phyloP scores from a whole-genome alignment of 2,888 invertebrate species.

The Caenorhabditis panamensis region DNA sequence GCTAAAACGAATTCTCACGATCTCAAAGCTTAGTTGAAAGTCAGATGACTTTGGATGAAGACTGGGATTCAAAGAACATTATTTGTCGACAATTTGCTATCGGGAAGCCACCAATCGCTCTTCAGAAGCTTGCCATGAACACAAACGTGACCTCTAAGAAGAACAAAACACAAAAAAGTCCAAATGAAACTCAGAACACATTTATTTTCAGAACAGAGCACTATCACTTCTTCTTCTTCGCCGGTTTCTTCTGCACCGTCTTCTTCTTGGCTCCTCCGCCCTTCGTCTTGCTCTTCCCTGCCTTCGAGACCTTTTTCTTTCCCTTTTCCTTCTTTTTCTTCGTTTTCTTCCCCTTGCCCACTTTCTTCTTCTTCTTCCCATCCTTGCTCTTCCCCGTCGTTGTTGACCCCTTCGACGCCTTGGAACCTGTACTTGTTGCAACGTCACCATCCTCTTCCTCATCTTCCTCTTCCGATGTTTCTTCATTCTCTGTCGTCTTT shows the following conservation, averaged over 20 bases:
- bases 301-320: conserved; percentile 10
- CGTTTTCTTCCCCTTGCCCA: conserved; percentile 14
- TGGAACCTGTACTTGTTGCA: too few species aligned
- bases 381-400: conserved; percentile 18
- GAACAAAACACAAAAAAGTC: neutral
- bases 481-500: conserved; percentile 17
- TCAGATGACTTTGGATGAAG: too few species aligned
- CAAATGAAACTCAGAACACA: neutral
- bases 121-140: too few species aligned
- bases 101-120: too few species aligned
- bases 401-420: conserved; percentile 32
- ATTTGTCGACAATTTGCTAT: too few species aligned
- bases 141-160: too few species aligned
- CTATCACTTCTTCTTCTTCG: conserved; percentile 22
- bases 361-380: conserved; percentile 22
- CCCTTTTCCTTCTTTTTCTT: conserved; percentile 15
- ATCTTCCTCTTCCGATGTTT: conserved; percentile 25
- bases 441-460: conserved; percentile 1
- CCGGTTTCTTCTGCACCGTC: conserved; percentile 33
- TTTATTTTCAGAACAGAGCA: neutral
- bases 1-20: too few species aligned
- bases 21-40: too few species aligned
- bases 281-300: conserved; percentile 11
- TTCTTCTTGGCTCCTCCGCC: neutral
- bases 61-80: too few species aligned